phyloP scores from a whole-genome alignment of 2,888 invertebrate species.

The Neria commutata region DNA sequence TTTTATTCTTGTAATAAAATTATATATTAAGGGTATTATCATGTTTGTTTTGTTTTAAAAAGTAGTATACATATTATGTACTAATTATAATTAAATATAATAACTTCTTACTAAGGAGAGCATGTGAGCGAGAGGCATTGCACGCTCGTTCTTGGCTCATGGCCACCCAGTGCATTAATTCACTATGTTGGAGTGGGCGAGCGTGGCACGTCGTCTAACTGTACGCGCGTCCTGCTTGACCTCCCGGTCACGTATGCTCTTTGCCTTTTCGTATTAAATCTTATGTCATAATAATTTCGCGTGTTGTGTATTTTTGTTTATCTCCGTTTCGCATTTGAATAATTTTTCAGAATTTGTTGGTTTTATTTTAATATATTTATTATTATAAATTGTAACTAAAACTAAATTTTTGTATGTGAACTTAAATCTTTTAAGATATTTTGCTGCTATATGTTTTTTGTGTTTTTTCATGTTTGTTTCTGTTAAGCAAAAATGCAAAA shows the following conservation, averaged over 20 bases:
- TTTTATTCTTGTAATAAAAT: constrained; percentile 28
- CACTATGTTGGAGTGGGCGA: no score
- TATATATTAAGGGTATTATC: constrained; percentile 19
- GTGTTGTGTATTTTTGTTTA: constrained; percentile 14
- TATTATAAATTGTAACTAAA: no score
- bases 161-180: no score
- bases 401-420: no score
- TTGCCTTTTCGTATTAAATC: constrained; percentile 11
- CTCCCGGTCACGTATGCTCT: no score
- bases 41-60: constrained; percentile 21
- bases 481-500: constrained; percentile 23
- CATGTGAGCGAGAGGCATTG: no score
- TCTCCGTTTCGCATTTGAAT: background rate
- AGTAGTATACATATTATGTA: constrained; percentile 32
- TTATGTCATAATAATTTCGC: constrained; percentile 24
- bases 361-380: background rate
- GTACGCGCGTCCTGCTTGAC: no score
- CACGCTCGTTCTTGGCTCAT: no score
- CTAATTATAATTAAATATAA: constrained; percentile 29
- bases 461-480: constrained; percentile 12
- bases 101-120: no score
- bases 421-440: constrained; percentile 2
- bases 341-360: background rate
- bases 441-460: background rate
- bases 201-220: no score